These are phyloP conservation scores for Hoplodrina ambigua DNA, from an alignment of 2,888 invertebrate genomes.

Conservation along the genomic window DNA sequence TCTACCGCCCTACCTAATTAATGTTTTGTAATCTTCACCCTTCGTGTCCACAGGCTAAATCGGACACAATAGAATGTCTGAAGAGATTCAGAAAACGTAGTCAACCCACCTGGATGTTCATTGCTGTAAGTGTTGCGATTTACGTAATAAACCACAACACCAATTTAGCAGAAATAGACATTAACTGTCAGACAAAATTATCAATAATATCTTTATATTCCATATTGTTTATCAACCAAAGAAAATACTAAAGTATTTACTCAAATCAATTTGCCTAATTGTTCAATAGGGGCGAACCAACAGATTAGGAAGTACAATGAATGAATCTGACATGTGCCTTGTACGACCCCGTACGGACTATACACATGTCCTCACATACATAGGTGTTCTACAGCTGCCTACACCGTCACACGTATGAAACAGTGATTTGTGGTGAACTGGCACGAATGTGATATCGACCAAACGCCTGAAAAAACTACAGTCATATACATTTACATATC, in stretches of 20 bases:
- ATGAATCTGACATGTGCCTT: constrained; percentile 45
- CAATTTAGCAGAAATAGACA: no score
- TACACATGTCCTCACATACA: constrained; percentile 24
- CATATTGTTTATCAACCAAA: neutral
- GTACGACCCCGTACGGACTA: constrained; percentile 43
- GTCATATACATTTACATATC: constrained; percentile 40
- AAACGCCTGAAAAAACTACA: constrained; percentile 73
- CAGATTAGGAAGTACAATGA: constrained; percentile 6
- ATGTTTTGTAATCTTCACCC: neutral
- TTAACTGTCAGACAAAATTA: no score
- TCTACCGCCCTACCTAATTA: neutral
- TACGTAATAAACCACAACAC: neutral
- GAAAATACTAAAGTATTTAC: neutral
- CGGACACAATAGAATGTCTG: constrained; percentile 94
- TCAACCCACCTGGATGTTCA: constrained; percentile 97
- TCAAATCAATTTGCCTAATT: no score
- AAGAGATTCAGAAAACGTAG: constrained; percentile 95
- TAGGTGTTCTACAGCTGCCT: constrained; percentile 13
- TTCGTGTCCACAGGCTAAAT: constrained; percentile 91
- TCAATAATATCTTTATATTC: no score
- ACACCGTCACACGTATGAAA: constrained; percentile 53
- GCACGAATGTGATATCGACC: constrained; percentile 82
- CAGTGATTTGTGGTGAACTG: constrained; percentile 69
- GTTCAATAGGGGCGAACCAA: neutral
- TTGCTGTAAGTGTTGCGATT: constrained; percentile 89